phyloP scores from a whole-genome alignment of 2,888 invertebrate species.

The Graphium colonna region DNA sequence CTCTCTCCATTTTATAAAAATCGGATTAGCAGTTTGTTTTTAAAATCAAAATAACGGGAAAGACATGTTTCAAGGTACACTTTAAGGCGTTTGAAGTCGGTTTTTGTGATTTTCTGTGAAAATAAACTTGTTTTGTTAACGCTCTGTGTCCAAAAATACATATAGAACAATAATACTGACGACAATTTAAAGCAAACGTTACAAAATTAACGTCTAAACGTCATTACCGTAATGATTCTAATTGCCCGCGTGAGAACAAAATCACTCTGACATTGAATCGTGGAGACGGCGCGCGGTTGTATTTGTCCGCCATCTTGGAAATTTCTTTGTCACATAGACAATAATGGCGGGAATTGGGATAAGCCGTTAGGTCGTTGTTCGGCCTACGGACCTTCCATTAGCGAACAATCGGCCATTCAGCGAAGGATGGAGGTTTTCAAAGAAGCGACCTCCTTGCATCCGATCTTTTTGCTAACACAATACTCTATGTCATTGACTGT shows the following conservation, averaged over 20 bases:
- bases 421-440: conserved; percentile 28
- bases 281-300: conserved; percentile 12
- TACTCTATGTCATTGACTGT: too few relatives aligned
- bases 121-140: too few relatives aligned
- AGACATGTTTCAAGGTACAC: too few relatives aligned
- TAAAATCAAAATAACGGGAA: too few relatives aligned
- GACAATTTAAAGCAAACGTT: background rate
- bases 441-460: conserved; percentile 26
- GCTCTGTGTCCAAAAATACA: background rate
- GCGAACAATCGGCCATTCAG: conserved; percentile 54
- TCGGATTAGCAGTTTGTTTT: too few relatives aligned
- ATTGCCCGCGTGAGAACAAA: background rate
- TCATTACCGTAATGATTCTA: background rate
- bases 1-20: too few relatives aligned
- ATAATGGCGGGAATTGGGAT: conserved; percentile 62
- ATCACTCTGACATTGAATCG: background rate
- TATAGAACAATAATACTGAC: background rate
- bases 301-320: conserved; percentile 39
- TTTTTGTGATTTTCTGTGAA: too few relatives aligned
- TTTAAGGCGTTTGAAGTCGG: too few relatives aligned
- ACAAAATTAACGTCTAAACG: background rate
- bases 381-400: conserved; percentile 39
- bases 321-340: conserved; percentile 60
- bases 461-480: conserved; percentile 19
- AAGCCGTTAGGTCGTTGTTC: conserved; percentile 37